Evolutionary conservation across 1,140 invertebrate genomes (phyloP).

Genomic region (Plectrocnemia conspersa): DNA sequence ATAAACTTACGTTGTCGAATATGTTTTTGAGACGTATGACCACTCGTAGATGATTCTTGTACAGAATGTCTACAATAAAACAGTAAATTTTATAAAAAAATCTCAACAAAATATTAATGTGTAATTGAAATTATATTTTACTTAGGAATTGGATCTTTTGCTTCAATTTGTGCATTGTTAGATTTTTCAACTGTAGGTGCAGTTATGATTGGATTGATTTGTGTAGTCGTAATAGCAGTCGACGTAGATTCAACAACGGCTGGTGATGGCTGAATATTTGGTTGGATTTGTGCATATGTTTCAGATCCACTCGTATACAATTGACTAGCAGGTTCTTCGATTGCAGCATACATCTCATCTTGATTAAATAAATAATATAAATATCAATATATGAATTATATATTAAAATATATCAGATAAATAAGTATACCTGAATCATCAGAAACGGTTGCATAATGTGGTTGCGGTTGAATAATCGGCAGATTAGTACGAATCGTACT

Average conservation of each 20-base stretch:
- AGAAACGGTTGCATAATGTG: slow-evolving; percentile 78
- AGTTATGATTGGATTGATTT: slow-evolving; percentile 16
- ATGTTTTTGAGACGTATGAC: slow-evolving; percentile 53
- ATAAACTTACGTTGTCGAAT: slow-evolving; percentile 56
- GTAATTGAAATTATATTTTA: slow-evolving; percentile 5
- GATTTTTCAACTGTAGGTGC: background rate
- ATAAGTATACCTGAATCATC: slow-evolving; percentile 69
- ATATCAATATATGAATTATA: no score
- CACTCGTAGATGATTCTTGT: slow-evolving; percentile 43
- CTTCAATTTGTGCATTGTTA: background rate
- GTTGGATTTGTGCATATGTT: slow-evolving; percentile 82
- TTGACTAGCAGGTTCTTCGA: slow-evolving; percentile 70
- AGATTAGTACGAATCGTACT: slow-evolving; percentile 51
- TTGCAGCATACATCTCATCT: slow-evolving; percentile 88
- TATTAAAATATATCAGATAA: slow-evolving; percentile 9
- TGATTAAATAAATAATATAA: no score
- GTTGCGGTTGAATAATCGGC: slow-evolving; percentile 40
- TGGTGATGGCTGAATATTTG: slow-evolving; percentile 56
- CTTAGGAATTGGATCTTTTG: slow-evolving; percentile 5
- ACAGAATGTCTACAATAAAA: slow-evolving; percentile 42
- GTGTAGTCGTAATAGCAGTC: slow-evolving; percentile 41
- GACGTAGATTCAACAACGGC: slow-evolving; percentile 43
- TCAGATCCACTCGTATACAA: slow-evolving; percentile 77
- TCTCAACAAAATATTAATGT: background rate
- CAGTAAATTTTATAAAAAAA: background rate